phyloP scores from a whole-genome alignment of 2,888 invertebrate species.

The Thecocarcelia acutangulata region DNA sequence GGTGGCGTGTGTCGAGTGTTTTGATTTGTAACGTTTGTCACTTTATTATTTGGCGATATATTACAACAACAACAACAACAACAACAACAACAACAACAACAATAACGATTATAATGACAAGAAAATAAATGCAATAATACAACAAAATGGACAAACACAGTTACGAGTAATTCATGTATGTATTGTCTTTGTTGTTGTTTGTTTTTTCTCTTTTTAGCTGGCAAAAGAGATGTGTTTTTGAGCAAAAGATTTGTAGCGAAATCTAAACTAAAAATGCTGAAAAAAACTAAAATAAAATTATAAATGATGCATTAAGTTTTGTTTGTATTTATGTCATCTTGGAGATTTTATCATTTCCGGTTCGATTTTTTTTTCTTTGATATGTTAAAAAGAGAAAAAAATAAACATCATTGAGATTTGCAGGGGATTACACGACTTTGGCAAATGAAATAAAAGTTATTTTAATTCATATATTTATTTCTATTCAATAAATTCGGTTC shows the following conservation, averaged over 20 bases:
- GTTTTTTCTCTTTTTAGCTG: neutral
- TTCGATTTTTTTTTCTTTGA: constrained; percentile 23
- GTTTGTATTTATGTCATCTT: neutral
- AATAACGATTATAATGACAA: neutral
- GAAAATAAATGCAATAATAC: constrained; percentile 57
- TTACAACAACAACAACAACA: constrained; percentile 67
- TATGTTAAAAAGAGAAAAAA: constrained; percentile 42
- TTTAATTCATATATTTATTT: neutral
- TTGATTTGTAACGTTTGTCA: constrained; percentile 81
- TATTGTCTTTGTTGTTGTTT: constrained; percentile 21
- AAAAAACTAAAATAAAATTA: neutral
- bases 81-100: no score
- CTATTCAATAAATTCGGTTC: neutral
- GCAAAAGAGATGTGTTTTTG: neutral
- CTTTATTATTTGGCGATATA: constrained; percentile 81
- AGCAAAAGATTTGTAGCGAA: constrained; percentile 3
- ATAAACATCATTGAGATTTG: neutral
- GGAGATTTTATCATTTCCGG: constrained; percentile 61
- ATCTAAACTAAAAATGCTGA: constrained; percentile 11
- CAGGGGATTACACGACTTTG: neutral
- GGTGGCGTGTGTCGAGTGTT: constrained; percentile 79
- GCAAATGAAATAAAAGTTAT: neutral
- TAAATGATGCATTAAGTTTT: constrained; percentile 21
- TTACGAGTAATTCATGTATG: constrained; percentile 13
- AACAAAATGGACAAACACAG: constrained; percentile 45